These are phyloP conservation scores for Temnothorax curvispinosus DNA, from an alignment of 1,140 invertebrate species.

Conservation along the genomic window DNA sequence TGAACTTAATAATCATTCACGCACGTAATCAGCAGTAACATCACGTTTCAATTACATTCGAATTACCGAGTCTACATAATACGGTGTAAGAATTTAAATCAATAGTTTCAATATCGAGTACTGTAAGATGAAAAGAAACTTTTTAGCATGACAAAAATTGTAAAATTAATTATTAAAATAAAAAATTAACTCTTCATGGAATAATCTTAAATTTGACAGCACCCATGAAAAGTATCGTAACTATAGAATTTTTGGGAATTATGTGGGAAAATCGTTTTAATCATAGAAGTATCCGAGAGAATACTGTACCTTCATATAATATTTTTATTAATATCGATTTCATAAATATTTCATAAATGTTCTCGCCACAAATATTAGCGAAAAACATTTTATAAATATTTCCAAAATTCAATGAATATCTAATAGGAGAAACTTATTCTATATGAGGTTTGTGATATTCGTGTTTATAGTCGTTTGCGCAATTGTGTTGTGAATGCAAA, in stretches of 20 bases:
- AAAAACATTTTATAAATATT: not conserved
- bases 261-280: not conserved
- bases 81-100: slow-evolving; percentile 10
- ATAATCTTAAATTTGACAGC: not conserved
- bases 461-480: slow-evolving; percentile 22
- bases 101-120: not conserved
- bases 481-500: slow-evolving; percentile 32
- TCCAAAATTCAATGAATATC: slow-evolving; percentile 8
- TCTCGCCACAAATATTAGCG: not conserved
- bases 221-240: not conserved
- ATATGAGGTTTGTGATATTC: not conserved
- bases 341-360: not conserved
- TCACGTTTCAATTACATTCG: slow-evolving; percentile 6
- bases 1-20: not conserved
- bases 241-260: not conserved
- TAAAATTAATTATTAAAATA: not conserved
- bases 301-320: not conserved
- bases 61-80: not conserved
- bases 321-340: not conserved
- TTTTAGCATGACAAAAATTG: not conserved
- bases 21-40: not conserved
- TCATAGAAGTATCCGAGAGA: not conserved
- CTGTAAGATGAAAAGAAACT: not conserved
- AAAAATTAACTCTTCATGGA: not conserved
- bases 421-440: slow-evolving; percentile 8